phyloP scores from a whole-genome alignment of 2,113 vertebrate genomes.

The Triplophysa tibetana region DNA sequence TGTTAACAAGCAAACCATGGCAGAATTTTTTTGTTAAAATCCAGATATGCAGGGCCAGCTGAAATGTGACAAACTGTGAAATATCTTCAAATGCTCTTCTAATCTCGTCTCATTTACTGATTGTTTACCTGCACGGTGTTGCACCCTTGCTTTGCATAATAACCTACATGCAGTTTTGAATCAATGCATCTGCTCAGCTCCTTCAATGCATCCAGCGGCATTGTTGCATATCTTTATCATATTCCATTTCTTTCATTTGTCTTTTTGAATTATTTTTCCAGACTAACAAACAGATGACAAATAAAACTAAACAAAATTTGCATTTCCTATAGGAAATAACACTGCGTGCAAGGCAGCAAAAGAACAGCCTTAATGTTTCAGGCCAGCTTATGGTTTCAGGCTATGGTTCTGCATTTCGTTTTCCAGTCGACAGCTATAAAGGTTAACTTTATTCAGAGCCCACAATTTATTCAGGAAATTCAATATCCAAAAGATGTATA shows the following conservation, averaged over 20 bases:
- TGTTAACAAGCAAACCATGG: slow-evolving; percentile 49
- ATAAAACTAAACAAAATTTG: slow-evolving; percentile 71
- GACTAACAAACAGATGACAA: slow-evolving; percentile 63
- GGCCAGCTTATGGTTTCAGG: neutral
- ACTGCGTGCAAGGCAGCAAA: neutral
- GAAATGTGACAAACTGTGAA: slow-evolving; percentile 13
- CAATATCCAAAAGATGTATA: neutral
- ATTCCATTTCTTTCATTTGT: slow-evolving; percentile 48
- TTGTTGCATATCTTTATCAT: slow-evolving; percentile 63
- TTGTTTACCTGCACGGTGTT: slow-evolving; percentile 36
- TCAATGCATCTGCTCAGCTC: slow-evolving; percentile 38
- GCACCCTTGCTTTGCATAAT: slow-evolving; percentile 44
- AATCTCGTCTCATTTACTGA: slow-evolving; percentile 38
- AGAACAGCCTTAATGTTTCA: neutral
- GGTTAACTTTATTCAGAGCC: too few relatives aligned
- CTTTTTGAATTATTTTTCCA: slow-evolving; percentile 54
- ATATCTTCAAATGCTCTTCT: slow-evolving; percentile 22
- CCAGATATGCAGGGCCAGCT: neutral
- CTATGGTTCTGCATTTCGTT: too few relatives aligned
- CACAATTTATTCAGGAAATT: neutral
- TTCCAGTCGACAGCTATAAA: too few relatives aligned
- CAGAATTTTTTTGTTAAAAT: slow-evolving; percentile 55
- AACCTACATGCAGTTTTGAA: neutral
- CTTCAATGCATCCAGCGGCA: slow-evolving; percentile 36
- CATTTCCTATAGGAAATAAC: slow-evolving; percentile 20